These are phyloP conservation scores for Rhagologus leucostigma DNA, from an alignment of 2,113 vertebrate genomes.

Conservation along the genomic window DNA sequence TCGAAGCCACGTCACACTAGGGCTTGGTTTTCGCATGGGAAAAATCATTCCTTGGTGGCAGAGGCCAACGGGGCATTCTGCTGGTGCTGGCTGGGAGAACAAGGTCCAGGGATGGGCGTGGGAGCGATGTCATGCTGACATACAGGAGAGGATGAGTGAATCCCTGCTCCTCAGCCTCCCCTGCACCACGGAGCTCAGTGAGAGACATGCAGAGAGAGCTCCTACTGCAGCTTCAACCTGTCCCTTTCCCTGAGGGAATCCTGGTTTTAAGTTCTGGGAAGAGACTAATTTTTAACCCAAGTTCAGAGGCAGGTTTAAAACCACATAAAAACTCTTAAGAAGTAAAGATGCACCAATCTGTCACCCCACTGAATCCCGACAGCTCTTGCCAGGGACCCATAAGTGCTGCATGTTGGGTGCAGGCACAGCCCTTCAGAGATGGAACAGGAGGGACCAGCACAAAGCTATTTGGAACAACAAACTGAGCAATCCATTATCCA, in stretches of 20 bases:
- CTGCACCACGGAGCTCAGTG: background rate
- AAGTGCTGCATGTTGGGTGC: background rate
- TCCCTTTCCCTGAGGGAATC: background rate
- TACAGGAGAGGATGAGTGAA: background rate
- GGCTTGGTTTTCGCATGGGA: background rate
- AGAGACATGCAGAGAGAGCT: background rate
- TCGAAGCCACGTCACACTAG: background rate
- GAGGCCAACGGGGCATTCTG: background rate
- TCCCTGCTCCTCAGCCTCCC: background rate
- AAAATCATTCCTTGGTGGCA: background rate
- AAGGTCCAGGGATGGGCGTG: background rate
- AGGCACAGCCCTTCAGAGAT: background rate
- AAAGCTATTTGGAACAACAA: background rate
- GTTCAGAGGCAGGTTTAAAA: background rate
- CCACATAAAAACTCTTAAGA: background rate
- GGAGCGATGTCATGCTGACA: fast-evolving
- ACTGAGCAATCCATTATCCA: background rate
- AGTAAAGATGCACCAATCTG: background rate
- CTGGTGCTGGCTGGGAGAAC: background rate
- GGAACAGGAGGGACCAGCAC: background rate
- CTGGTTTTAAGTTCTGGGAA: background rate
- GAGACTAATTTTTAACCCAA: background rate
- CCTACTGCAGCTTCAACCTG: background rate
- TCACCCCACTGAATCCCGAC: fast-evolving
- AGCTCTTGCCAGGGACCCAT: background rate